Evolutionary conservation across 2,113 vertebrate species (phyloP).

Genomic region (Girardinichthys multiradiatus): DNA sequence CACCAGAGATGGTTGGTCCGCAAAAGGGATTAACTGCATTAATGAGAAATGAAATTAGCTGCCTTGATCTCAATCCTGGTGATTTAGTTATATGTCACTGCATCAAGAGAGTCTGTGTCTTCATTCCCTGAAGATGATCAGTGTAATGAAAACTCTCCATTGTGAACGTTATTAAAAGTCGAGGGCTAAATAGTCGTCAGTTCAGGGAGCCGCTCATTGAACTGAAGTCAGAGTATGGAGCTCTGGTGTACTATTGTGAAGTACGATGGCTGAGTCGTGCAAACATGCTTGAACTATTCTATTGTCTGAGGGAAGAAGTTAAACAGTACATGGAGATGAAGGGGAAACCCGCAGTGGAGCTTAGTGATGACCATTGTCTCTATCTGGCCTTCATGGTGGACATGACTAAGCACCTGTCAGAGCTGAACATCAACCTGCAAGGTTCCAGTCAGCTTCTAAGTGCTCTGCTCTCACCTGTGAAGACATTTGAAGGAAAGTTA

Average conservation of each 20-base stretch:
- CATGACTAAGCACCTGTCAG: background rate
- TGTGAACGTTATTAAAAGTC: background rate
- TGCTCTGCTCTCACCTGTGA: background rate
- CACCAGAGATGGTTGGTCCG: background rate
- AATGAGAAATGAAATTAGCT: background rate
- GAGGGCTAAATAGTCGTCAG: too few species aligned
- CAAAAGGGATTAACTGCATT: slow-evolving; percentile 3
- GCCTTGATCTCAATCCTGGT: background rate
- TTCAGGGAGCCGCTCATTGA: too few species aligned
- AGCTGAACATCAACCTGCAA: background rate
- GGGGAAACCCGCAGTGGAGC: too few species aligned
- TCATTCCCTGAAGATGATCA: background rate
- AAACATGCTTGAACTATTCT: too few species aligned
- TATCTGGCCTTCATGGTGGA: too few species aligned
- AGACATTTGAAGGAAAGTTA: background rate
- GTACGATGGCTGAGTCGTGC: too few species aligned
- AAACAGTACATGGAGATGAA: too few species aligned
- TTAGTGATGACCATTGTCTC: too few species aligned
- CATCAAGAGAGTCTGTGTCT: background rate
- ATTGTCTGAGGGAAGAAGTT: too few species aligned
- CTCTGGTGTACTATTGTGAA: too few species aligned
- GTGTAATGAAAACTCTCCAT: background rate
- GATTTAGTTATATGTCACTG: slow-evolving; percentile 2
- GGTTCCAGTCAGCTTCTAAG: background rate
- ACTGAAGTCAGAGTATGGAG: too few species aligned